Evolutionary conservation across 2,888 invertebrate species (phyloP), one percentile per base, ranked within the genome.

Genomic region (Chirona hameri): DNA sequence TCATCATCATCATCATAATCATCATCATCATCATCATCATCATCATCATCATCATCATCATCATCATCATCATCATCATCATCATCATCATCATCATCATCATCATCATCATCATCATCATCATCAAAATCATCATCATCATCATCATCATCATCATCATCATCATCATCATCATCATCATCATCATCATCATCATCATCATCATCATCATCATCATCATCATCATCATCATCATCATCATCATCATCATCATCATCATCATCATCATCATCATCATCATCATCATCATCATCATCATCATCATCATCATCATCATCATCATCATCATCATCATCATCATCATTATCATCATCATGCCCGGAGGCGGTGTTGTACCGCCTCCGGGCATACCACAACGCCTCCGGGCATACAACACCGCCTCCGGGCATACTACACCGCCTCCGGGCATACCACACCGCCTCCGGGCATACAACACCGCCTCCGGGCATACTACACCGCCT

Each of bases 51-150:
- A 81, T 81, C 39, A 81, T 81, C 27, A 81, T 81, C 39, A 81
- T 81, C 39, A 81, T 81, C 39, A 81, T 81, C 39, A 81, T 81
- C 39, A 81, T 81, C 65, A 81, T 81, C 39, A 81, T 81, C 27
- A 81, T 81, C 39, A 81, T 81, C 65, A 81, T 81, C 27, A 81
- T 81, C 39, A 81, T 81, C 39, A 69, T 81, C 39, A 76, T 81
- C 39, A 81, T 81, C 39, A 81, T 81, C 39, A 81, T 81, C 39
- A 81, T 81, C 39, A 57, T n/a, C n/a, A n/a, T n/a, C n/a, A n/a
- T n/a, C n/a, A n/a, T n/a, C n/a, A n/a, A n/a, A n/a, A n/a, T n/a
- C n/a, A n/a, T n/a, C n/a, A n/a, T n/a, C n/a, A n/a, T n/a, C n/a
- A n/a, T n/a, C n/a, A n/a, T n/a, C n/a, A n/a, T n/a, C n/a, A n/a